Conservation (phyloP, 1,140 invertebrate species). For the Popillia japonica region DNA sequence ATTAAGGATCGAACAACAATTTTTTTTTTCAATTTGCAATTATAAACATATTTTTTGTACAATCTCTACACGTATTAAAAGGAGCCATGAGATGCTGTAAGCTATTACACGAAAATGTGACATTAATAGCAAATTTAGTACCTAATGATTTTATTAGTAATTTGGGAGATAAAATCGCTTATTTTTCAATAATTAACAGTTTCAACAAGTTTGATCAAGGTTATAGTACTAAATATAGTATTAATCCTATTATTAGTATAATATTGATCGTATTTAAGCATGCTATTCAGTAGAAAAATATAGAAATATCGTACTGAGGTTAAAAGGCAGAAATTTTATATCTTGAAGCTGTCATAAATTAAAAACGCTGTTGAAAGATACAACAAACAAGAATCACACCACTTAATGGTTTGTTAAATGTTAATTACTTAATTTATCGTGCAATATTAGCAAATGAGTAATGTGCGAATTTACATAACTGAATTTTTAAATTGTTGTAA, state of each 20-base stretch:
- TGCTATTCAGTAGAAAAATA: not conserved
- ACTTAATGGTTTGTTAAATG: no score
- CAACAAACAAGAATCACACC: no score
- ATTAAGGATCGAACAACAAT: not conserved
- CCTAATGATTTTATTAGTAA: not conserved
- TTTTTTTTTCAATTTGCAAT: not conserved
- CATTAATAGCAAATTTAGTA: not conserved
- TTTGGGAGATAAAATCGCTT: not conserved
- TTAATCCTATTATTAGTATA: not conserved
- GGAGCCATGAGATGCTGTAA: not conserved
- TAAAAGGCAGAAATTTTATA: not conserved
- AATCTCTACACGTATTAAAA: not conserved
- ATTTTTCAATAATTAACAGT: not conserved
- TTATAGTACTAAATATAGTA: not conserved
- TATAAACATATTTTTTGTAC: not conserved
- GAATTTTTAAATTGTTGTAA: no score
- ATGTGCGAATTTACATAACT: no score
- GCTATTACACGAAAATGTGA: not conserved
- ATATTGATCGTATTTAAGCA: not conserved
- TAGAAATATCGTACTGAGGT: not conserved
- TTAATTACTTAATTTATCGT: no score
- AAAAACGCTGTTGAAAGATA: no score
- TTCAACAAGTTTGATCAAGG: not conserved
- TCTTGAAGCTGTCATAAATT: no score
- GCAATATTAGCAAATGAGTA: no score